Evolutionary conservation across 2,113 vertebrate species (phyloP).

Genomic region (Andinoacara biseriatus): DNA sequence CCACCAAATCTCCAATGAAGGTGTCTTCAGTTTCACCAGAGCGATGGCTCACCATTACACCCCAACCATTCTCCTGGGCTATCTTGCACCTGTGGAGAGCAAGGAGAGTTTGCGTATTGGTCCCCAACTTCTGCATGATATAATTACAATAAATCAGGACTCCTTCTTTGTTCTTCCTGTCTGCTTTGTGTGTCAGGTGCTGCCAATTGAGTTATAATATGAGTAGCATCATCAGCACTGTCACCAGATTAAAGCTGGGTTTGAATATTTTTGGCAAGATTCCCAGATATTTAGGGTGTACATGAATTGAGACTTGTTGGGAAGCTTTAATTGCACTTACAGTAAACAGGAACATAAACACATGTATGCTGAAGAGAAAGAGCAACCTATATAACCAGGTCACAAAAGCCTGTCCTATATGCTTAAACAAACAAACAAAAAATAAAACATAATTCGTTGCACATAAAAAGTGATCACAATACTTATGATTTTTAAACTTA

Average conservation of each 20-base stretch:
- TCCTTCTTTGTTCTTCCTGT: not conserved
- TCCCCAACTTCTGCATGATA: not conserved
- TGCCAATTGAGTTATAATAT: not conserved
- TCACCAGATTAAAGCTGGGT: not conserved
- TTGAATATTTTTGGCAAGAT: not conserved
- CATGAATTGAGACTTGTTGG: not conserved
- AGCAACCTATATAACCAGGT: not conserved
- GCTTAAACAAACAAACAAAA: not conserved
- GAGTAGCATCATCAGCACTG: not conserved
- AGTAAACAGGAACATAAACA: not conserved
- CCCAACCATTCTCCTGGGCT: constrained; percentile 94
- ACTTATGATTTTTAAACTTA: not conserved
- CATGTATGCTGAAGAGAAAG: not conserved
- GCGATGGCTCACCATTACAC: constrained; percentile 97
- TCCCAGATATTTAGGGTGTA: not conserved
- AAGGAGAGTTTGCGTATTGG: not conserved
- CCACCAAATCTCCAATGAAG: constrained; percentile 96
- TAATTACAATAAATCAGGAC: not conserved
- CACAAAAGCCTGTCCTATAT: not conserved
- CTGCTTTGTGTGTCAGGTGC: not conserved
- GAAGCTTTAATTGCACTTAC: not conserved
- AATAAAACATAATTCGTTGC: not conserved
- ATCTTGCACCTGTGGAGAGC: constrained; percentile 87
- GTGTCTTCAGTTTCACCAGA: constrained; percentile 97
- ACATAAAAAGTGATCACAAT: not conserved